A percentile compares a stretch with the other conserved stretches of the same genome.
phyloP scores from a whole-genome alignment of 2,113 vertebrate species.

The Heptranchias perlo region DNA sequence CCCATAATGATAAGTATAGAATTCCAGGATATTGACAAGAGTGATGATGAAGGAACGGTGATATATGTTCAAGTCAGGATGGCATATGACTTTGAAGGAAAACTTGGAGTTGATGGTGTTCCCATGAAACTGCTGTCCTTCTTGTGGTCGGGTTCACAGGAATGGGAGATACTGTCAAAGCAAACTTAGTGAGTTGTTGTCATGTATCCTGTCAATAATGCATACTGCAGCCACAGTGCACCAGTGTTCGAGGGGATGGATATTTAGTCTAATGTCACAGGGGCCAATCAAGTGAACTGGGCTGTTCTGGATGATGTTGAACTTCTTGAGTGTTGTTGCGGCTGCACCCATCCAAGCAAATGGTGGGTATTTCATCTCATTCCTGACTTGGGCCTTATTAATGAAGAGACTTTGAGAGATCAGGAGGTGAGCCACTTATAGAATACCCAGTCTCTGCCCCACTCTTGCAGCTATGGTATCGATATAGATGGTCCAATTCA shows the following conservation, averaged over 20 bases:
- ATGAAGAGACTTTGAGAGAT: background rate
- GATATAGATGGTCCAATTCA: background rate
- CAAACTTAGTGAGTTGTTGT: background rate
- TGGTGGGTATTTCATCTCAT: background rate
- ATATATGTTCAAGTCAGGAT: background rate
- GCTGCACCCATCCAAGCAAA: background rate
- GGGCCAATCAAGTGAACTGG: background rate
- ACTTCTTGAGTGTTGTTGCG: background rate
- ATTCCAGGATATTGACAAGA: background rate
- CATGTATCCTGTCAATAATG: background rate
- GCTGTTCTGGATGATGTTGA: background rate
- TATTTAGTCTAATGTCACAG: background rate
- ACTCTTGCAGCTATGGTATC: background rate
- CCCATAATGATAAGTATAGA: background rate
- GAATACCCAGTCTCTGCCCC: background rate
- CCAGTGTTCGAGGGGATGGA: background rate
- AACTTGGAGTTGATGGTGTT: background rate
- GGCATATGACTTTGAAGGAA: no score
- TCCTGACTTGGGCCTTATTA: background rate
- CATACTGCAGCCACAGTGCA: background rate
- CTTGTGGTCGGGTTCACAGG: background rate
- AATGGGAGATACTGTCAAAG: background rate
- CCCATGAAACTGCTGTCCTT: background rate
- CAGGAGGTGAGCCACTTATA: background rate
- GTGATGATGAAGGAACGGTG: background rate